Base-by-base conservation (phyloP, 2,888 invertebrate species). In the Brachyptera risi region DNA sequence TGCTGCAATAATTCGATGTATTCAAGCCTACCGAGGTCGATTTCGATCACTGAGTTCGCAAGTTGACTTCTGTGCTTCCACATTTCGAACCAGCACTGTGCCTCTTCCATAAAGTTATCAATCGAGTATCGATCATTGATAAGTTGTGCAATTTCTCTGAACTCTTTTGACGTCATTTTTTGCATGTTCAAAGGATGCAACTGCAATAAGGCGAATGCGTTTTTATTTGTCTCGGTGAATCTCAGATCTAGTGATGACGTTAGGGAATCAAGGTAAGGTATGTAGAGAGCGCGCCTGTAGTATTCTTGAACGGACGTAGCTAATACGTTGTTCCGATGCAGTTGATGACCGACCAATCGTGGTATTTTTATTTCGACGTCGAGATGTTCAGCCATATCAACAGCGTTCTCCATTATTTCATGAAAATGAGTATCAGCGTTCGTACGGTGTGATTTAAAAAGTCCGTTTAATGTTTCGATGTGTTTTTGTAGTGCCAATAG, bases 21-120 rank as follows among this genome's bases (percentile, higher is more conserved):
- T 15, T 40, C 15, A 9, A 40, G 7, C 4, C 4, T 4, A n/a
- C 4, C 11, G 7, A 15, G 5, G 17, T 40, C 7, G 13, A 17
- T 15, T 13, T 24, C n/a, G n/a, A n/a, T n/a, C n/a, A n/a, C n/a
- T n/a, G n/a, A n/a, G 2, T 54, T 11, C 4, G n/a, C 31, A 31
- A 19, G 31, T 3, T 1, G 1, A n/a, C 7, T 9, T 37, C 17
- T 13, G 11, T 0, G 1, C 15, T 5, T 23, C 40, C 40, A 56
- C 35, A 37, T 56, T 3, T 56, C 56, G 56, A 17, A 56, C 56
- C 56, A 56, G 23, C 37, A 27, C n/a, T 11, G 17, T 38, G 38
- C n/a, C 17, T 56, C 56, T 7, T 23, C 7, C 21, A 26, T 17
- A 37, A 56, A 56, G 19, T 56, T 2, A 17, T 38, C 38, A 37